These are phyloP conservation scores for Clostera curtula DNA, from an alignment of 2,888 invertebrate species.

Conservation along the genomic window DNA sequence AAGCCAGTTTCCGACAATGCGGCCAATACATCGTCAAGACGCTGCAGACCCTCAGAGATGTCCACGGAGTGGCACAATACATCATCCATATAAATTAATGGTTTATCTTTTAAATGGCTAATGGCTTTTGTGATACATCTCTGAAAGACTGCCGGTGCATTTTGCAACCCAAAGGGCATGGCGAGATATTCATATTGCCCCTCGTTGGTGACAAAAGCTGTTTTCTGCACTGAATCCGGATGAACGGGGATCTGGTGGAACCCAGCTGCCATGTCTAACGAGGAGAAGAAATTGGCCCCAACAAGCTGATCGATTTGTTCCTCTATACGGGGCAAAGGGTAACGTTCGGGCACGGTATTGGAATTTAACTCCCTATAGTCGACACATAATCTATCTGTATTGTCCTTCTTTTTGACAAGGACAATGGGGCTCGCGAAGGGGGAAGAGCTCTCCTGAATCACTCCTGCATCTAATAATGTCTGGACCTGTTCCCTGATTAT, in stretches of 20 bases:
- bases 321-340: conserved; percentile 12
- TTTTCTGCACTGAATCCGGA: conserved; percentile 7
- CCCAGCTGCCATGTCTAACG: conserved; percentile 31
- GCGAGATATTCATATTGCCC: conserved; percentile 16
- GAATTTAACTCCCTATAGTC: conserved; percentile 20
- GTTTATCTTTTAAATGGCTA: too few species aligned
- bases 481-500: conserved; percentile 16
- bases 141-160: conserved; percentile 33
- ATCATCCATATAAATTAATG: too few species aligned
- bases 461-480: conserved; percentile 11
- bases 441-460: conserved; percentile 17
- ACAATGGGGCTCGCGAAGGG: conserved; percentile 5
- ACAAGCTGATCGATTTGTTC: conserved; percentile 17
- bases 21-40: conserved; percentile 4
- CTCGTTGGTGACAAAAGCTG: conserved; percentile 13
- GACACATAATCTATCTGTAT: conserved; percentile 18
- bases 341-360: conserved; percentile 16
- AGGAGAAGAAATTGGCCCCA: conserved; percentile 19
- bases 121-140: conserved; percentile 25
- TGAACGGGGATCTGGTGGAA: conserved; percentile 20
- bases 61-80: too few species aligned
- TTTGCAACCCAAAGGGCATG: conserved; percentile 34
- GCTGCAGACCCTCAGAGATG: conserved; percentile 1
- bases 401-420: conserved; percentile 8
- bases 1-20: conserved; percentile 9